A percentile compares a stretch with the other conserved stretches of the same genome.
Evolutionary conservation across 2,888 invertebrate species (phyloP).

Genomic region (Artemia sinica): DNA sequence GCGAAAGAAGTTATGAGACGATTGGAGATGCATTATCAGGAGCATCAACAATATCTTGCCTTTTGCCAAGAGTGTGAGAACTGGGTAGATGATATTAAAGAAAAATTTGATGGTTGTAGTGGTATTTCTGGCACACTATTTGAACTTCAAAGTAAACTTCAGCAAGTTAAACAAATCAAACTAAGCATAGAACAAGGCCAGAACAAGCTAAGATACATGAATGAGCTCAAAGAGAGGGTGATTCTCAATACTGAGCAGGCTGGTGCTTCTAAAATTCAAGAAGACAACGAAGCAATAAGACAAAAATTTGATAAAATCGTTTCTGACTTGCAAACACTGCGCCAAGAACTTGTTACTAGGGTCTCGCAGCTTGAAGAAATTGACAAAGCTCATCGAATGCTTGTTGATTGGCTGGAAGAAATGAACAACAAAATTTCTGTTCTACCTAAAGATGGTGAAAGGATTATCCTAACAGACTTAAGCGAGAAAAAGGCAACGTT

Average conservation of each 20-base stretch:
- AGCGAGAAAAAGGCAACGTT: conserved; percentile 75
- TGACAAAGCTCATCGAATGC: conserved; percentile 57
- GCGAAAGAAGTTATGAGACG: conserved; percentile 86
- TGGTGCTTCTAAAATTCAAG: conserved; percentile 73
- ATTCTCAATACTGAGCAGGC: conserved; percentile 77
- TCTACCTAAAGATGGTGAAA: conserved; percentile 38
- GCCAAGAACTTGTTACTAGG: conserved; percentile 25
- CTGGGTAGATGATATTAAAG: conserved; percentile 75
- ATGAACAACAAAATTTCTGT: conserved; percentile 58
- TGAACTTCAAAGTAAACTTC: conserved; percentile 69
- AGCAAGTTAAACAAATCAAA: conserved; percentile 67
- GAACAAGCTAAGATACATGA: conserved; percentile 59
- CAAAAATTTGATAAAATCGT: conserved; percentile 75
- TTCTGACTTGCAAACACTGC: conserved; percentile 45
- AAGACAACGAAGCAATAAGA: conserved; percentile 72
- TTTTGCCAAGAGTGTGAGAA: conserved; percentile 83
- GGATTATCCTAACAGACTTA: conserved; percentile 57
- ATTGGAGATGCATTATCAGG: conserved; percentile 76
- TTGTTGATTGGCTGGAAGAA: conserved; percentile 74
- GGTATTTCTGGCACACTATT: conserved; percentile 59
- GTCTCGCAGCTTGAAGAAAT: conserved; percentile 40
- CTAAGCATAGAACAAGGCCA: conserved; percentile 83
- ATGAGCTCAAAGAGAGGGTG: conserved; percentile 79
- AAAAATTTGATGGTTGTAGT: conserved; percentile 58
- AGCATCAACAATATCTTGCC: conserved; percentile 82